phyloP scores from a whole-genome alignment of 2,797 vertebrate genomes.

The Anguilla pacifica region DNA sequence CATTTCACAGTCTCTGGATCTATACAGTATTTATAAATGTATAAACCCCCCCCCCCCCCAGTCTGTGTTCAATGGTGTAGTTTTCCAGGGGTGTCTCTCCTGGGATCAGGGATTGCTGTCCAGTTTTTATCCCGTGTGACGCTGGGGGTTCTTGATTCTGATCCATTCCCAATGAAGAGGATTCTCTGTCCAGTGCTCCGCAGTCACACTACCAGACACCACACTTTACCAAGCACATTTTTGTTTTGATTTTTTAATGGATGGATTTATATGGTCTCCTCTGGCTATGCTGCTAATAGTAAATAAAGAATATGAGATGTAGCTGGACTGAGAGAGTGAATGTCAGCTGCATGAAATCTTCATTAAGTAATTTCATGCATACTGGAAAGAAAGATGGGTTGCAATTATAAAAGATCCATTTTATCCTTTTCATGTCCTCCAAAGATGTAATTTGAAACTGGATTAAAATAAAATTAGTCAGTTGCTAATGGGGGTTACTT shows the following conservation, averaged over 20 bases:
- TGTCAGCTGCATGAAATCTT: background rate
- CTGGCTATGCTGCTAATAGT: background rate
- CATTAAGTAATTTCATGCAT: background rate
- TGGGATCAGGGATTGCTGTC: background rate
- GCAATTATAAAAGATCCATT: background rate
- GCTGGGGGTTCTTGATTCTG: background rate
- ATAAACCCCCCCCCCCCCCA: background rate
- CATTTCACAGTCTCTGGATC: background rate
- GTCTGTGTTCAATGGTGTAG: background rate
- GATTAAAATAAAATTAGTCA: background rate
- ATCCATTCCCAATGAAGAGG: background rate
- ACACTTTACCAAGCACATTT: background rate
- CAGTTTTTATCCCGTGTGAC: background rate
- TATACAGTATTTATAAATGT: conserved; percentile 4
- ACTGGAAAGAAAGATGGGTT: background rate
- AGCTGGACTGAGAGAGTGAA: background rate
- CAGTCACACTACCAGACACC: background rate
- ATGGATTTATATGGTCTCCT: background rate
- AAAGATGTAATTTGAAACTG: background rate
- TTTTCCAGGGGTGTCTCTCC: background rate
- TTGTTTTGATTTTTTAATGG: background rate
- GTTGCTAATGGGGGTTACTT: background rate
- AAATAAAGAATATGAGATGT: background rate
- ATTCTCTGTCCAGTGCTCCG: background rate
- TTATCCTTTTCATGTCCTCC: background rate